A percentile compares a stretch with the other conserved stretches of the same genome.
phyloP scores from a whole-genome alignment of 2,113 vertebrate genomes.

The Phainopepla nitens region DNA sequence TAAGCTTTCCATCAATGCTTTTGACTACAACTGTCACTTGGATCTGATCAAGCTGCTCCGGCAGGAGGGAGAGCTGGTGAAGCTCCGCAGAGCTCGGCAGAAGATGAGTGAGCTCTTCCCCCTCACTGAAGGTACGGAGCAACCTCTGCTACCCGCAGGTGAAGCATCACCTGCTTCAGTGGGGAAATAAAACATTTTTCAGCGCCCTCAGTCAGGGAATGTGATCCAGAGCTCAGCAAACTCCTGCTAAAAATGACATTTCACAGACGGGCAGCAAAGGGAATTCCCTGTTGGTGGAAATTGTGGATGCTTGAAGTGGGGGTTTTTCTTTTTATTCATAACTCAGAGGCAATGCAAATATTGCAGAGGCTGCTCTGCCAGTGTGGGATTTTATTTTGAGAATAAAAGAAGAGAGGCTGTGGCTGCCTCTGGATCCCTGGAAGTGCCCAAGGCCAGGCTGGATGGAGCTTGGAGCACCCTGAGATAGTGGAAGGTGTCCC shows the following conservation, averaged over 20 bases:
- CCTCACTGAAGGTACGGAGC: constrained; percentile 86
- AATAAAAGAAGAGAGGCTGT: background rate
- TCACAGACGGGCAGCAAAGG: background rate
- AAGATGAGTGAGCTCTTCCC: constrained; percentile 98
- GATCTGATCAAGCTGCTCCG: constrained; percentile 92
- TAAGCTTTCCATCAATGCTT: constrained; percentile 91
- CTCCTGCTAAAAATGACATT: background rate
- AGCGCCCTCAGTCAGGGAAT: background rate
- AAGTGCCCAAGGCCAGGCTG: background rate
- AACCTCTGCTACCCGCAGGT: accelerated
- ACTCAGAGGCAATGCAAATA: background rate
- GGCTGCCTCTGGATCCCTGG: background rate
- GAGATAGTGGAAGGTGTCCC: background rate
- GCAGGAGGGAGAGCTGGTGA: constrained; percentile 87
- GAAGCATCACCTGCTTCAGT: accelerated
- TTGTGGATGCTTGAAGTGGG: too few relatives aligned
- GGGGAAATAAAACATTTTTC: accelerated
- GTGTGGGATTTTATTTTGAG: background rate
- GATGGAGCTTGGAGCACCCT: accelerated
- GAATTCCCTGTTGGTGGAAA: accelerated
- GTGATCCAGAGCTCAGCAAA: background rate
- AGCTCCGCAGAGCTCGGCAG: constrained; percentile 85
- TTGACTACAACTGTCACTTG: constrained; percentile 95
- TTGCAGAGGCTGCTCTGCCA: background rate
- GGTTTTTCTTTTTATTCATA: background rate